Evolutionary conservation across 2,888 invertebrate genomes (phyloP).

Genomic region (Carcina quercana): DNA sequence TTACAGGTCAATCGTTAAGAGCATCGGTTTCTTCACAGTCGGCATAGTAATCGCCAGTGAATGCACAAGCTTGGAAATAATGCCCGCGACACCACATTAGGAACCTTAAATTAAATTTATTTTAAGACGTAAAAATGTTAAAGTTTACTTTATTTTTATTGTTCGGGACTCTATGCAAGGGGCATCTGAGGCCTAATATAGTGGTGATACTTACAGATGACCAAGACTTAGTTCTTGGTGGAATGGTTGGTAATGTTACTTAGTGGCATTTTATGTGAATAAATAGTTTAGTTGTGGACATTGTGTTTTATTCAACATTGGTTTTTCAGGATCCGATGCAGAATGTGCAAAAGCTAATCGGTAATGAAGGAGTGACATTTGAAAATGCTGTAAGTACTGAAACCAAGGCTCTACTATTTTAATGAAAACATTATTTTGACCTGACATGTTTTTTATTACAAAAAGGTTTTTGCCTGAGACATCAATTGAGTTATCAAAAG

Average conservation of each 20-base stretch:
- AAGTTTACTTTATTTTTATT: conserved; percentile 49
- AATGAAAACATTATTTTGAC: too few species aligned
- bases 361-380: conserved; percentile 79
- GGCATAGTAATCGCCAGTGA: conserved; percentile 87
- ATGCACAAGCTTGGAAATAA: conserved; percentile 82
- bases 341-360: conserved; percentile 76
- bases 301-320: conserved; percentile 43
- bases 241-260: conserved; percentile 76
- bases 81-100: conserved; percentile 75
- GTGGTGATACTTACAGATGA: conserved; percentile 89
- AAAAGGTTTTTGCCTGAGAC: too few species aligned
- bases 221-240: conserved; percentile 86
- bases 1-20: conserved; percentile 87
- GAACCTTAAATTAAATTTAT: conserved; percentile 28
- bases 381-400: conserved; percentile 85
- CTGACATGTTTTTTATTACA: too few species aligned
- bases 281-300: conserved; percentile 38
- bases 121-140: conserved; percentile 41
- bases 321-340: conserved; percentile 79
- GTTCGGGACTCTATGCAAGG: conserved; percentile 25
- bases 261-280: conserved; percentile 30
- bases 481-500: too few species aligned
- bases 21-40: conserved; percentile 83
- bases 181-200: conserved; percentile 77
- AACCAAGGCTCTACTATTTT: too few species aligned